Percentiles rank a stretch among this genome's conserved stretches.
Conservation (phyloP, 1,140 invertebrate species). For the Micrasema longulum region DNA sequence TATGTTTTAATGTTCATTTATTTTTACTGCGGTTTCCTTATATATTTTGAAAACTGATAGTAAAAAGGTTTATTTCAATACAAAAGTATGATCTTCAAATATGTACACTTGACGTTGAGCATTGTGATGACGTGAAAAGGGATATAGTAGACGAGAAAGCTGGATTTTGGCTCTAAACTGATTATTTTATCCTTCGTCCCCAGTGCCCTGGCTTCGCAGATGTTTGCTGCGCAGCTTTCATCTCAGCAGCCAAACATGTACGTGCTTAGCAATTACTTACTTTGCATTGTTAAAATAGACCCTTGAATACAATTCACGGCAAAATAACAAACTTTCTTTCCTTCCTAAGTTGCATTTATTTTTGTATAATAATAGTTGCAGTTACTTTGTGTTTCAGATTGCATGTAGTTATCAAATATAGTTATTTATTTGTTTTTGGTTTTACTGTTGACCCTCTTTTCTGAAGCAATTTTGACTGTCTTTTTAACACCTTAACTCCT, state of each 20-base stretch:
- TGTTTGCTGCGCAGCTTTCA: conserved; percentile 90
- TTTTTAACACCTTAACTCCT: conserved; percentile 54
- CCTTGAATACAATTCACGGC: background rate
- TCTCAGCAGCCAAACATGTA: conserved; percentile 92
- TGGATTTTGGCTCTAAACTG: conserved; percentile 26
- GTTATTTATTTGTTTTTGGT: too few species aligned
- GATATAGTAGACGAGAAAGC: background rate
- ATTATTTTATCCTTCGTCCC: conserved; percentile 70
- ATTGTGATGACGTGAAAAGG: background rate
- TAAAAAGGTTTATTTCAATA: too few species aligned
- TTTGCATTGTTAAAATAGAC: conserved; percentile 31
- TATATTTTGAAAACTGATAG: too few species aligned
- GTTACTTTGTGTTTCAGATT: conserved; percentile 42
- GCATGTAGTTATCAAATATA: conserved; percentile 41
- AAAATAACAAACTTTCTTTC: background rate
- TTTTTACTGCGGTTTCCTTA: too few species aligned
- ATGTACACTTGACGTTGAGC: too few species aligned
- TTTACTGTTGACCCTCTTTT: too few species aligned
- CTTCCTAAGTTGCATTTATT: conserved; percentile 12
- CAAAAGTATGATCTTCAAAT: too few species aligned
- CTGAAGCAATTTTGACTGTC: conserved; percentile 58
- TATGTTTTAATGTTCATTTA: too few species aligned
- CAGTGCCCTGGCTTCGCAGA: conserved; percentile 96
- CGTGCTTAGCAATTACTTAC: conserved; percentile 67
- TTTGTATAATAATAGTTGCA: conserved; percentile 36